Conservation (phyloP, 1,140 invertebrate species). For the Yoshiicerus persimilis region DNA sequence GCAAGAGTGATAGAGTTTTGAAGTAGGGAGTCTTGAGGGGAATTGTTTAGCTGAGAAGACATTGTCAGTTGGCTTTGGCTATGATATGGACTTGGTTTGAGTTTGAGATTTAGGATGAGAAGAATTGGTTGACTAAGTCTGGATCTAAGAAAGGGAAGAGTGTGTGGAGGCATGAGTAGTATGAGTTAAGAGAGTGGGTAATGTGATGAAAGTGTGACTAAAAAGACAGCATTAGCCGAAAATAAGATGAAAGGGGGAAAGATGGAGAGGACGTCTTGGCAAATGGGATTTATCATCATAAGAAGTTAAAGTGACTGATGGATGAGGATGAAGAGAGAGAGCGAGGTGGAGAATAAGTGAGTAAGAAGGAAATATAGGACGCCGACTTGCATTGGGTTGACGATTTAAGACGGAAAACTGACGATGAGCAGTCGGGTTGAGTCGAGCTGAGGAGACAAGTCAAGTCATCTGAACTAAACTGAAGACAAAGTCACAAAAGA, state of each 20-base stretch:
- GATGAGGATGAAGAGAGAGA: not conserved
- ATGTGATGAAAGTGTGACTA: not conserved
- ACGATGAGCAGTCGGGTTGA: not conserved
- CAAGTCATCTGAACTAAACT: not conserved
- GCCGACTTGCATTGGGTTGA: not conserved
- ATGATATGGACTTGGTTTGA: not conserved
- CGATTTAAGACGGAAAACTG: not conserved
- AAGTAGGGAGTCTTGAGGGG: not conserved
- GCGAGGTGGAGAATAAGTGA: not conserved
- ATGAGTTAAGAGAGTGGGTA: not conserved
- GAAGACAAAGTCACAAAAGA: not conserved
- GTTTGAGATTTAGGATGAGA: not conserved
- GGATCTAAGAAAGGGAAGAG: not conserved
- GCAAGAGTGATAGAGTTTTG: not conserved
- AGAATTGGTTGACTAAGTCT: not conserved
- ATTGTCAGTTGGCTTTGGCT: not conserved
- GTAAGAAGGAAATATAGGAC: not conserved
- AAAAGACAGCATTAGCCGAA: not conserved
- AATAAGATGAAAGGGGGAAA: conserved; percentile 3
- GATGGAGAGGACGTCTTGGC: not conserved
- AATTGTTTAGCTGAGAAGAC: not conserved
- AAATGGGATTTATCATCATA: conserved; percentile 21
- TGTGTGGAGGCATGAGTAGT: not conserved
- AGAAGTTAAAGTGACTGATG: conserved; percentile 19
- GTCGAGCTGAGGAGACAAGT: not conserved